Evolutionary conservation across 53 echinoderm and acorn worm genomes (phyloP).

Genomic region (Pentamera pediparva): DNA sequence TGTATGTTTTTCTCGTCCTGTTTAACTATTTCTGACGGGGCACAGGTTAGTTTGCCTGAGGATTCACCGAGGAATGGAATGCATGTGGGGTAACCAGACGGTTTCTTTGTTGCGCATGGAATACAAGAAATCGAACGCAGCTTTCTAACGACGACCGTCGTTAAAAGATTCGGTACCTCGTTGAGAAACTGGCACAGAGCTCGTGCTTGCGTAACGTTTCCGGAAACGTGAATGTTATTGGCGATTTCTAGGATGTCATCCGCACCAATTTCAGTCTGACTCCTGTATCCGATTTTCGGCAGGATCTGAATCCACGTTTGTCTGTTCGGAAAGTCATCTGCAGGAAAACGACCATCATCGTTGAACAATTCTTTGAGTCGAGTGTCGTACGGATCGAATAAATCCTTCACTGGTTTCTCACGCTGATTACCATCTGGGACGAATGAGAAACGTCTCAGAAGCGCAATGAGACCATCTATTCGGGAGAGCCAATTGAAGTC

Average conservation of each 20-base stretch:
- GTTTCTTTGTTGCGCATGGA: conserved; percentile 31
- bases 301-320: neutral
- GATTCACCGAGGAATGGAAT: conserved; percentile 33
- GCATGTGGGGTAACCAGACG: conserved; percentile 26
- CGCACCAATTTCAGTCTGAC: neutral
- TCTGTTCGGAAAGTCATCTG: neutral
- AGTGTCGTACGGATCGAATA: conserved; percentile 49
- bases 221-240: conserved; percentile 7
- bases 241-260: conserved; percentile 35
- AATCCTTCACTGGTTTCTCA: conserved; percentile 27
- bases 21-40: neutral
- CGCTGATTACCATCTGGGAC: conserved; percentile 17
- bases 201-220: conserved; percentile 12
- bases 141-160: neutral
- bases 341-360: conserved; percentile 45
- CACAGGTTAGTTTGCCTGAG: neutral
- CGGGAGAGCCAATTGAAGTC: neutral
- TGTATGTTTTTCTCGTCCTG: neutral
- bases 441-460: conserved; percentile 36
- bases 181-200: conserved; percentile 31
- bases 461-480: neutral
- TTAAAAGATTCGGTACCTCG: conserved; percentile 17
- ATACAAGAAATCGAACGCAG: conserved; percentile 39
- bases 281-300: neutral
- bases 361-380: conserved; percentile 34